Evolutionary conservation across 2,113 vertebrate species (phyloP), one percentile per base, ranked within the genome.

Genomic region (Cebidichthys violaceus): DNA sequence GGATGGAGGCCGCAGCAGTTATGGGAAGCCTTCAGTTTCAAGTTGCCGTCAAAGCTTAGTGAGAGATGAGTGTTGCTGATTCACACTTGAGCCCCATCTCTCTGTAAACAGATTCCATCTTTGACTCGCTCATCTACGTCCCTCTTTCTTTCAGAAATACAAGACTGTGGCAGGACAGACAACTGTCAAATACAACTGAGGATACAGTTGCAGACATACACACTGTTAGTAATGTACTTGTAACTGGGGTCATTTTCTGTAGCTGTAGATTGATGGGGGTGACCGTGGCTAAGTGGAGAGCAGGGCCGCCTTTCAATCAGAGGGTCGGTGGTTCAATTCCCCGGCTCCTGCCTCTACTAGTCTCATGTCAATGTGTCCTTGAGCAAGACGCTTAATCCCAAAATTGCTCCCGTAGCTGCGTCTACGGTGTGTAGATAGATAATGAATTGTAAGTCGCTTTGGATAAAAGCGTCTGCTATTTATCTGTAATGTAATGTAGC

Each of bases 31-130:
- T 85, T 89, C 60, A 84, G 76, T 71, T 86, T 79, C 65, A 77
- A 77, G 84, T 73, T 84, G 85, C 88, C 50, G 9, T 86, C 77
- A 86, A 86, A 77, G 84, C 81, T 84, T 79, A 73, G 70, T 67
- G 76, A 90, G 41, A 87, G 67, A 90, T 87, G 79, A 90, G 60
- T 33, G 74, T 50, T 27, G 86, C 68, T 54, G 86, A 93, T 88
- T 79, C 75, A 73, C 75, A 84, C 86, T 92, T 83, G 93, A 92
- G 84, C 69, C 55, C 50, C 37, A 76, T 79, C 37, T 57, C 79
- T 78, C 79, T 73, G 89, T 82, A 88, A 88, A 93, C 70, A 87
- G 71, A 75, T 83, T 77, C 7, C 45, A 74, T 66, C 85, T 72
- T 57, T 20, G 9, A 74, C 70, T 76, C 14, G 33, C 57, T 83